phyloP scores from a whole-genome alignment of 2,797 vertebrate species.

The Hyperoplus immaculatus region DNA sequence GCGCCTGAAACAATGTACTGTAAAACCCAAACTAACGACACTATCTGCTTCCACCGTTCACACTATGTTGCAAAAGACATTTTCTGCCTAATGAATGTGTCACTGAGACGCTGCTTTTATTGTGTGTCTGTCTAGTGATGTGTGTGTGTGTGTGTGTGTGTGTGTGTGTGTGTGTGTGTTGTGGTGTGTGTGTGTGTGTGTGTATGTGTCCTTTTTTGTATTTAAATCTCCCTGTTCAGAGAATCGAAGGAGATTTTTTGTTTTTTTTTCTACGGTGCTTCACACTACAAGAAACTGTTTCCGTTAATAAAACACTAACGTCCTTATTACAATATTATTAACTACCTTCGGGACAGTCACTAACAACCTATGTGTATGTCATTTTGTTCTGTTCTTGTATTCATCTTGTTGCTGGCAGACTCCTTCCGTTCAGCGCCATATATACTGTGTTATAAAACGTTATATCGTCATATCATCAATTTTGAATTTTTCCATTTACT shows the following conservation, averaged over 20 bases:
- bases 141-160: too few relatives aligned
- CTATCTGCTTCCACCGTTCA: constrained; percentile 2
- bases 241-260: constrained; percentile 46
- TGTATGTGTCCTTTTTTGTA: constrained; percentile 15
- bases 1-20: constrained; percentile 50
- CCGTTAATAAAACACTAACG: constrained; percentile 41
- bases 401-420: constrained; percentile 39
- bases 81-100: constrained; percentile 43
- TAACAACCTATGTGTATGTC: not conserved
- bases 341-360: not conserved
- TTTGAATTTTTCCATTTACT: constrained; percentile 40
- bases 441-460: constrained; percentile 32
- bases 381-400: not conserved
- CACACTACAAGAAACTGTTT: constrained; percentile 23
- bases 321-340: constrained; percentile 11
- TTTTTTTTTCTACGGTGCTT: constrained; percentile 44
- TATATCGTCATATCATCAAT: constrained; percentile 19
- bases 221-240: constrained; percentile 68
- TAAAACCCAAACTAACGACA: constrained; percentile 16
- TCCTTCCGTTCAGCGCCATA: not conserved
- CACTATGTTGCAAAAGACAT: constrained; percentile 71
- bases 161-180: too few relatives aligned
- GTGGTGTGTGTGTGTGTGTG: too few relatives aligned
- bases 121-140: not conserved
- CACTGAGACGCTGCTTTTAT: constrained; percentile 54